Evolutionary conservation across 2,888 invertebrate genomes (phyloP), one percentile per base, ranked within the genome.

Genomic region (Pseudoips prasinana): DNA sequence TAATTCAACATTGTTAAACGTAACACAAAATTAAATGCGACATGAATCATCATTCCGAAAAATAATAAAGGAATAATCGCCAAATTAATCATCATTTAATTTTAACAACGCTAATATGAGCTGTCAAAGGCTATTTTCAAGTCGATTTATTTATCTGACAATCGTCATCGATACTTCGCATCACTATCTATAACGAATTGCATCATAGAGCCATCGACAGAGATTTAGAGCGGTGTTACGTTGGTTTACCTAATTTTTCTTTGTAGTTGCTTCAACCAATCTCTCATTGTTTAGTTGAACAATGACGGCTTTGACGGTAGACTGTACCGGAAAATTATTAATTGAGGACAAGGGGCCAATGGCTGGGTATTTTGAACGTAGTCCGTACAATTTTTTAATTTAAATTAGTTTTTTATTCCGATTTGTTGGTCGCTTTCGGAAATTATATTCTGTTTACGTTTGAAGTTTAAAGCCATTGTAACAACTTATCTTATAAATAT

Each of bases 171-270:
- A 64, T 52, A 56, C 17, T 27, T 32, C 11, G 46, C 64, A 49
- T 52, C 65, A 56, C 59, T 63, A 57, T n/a, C 59, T 63, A 29
- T 37, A 49, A 44, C 50, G 39, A 56, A 65, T 81, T 79, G 73
- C 82, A 73, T 74, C 78, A 79, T 58, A 56, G 43, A 53, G 44
- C 42, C 56, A 62, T 59, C 63, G 58, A 52, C 64, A 64, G 64
- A 73, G 73, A 75, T 79, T 77, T 73, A 63, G 73, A 57, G 62
- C 61, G 61, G 54, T 48, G 66, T 70, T 72, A 66, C 72, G 73
- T 64, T 57, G 64, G 68, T 73, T 80, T 73, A 73, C 76, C 74
- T 66, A 80, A 77, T 76, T 84, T 76, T 76, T 76, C 76, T 71
- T 73, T 70, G 69, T 70, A 48, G 61, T 62, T 64, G 60, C 55